These are phyloP conservation scores for Yoshiicerus persimilis DNA, from an alignment of 1,140 invertebrate species.

Conservation along the genomic window DNA sequence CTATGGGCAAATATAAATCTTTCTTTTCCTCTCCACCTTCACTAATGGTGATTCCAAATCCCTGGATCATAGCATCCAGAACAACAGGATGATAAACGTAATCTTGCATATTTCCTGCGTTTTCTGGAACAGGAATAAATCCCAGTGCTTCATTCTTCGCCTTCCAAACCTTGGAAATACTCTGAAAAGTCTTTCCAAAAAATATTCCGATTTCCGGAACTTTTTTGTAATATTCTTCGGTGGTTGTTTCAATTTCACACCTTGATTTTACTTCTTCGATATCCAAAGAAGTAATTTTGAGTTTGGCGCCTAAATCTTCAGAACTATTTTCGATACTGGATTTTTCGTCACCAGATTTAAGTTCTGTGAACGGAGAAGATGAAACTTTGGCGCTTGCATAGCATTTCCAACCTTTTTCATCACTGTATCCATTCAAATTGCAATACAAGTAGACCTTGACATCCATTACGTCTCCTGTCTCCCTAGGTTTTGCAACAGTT, in stretches of 20 bases:
- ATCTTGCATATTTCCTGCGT: neutral
- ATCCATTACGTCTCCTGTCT: neutral
- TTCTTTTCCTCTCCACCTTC: neutral
- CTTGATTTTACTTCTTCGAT: neutral
- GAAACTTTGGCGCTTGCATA: neutral
- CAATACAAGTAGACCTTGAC: neutral
- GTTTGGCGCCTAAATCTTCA: too few species aligned
- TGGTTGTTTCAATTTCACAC: neutral
- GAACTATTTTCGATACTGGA: neutral
- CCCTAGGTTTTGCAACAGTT: neutral
- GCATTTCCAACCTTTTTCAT: neutral
- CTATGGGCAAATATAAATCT: slow-evolving; percentile 24
- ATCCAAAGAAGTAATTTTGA: neutral
- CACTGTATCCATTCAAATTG: neutral
- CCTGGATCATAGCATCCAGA: slow-evolving; percentile 36
- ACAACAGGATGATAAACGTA: slow-evolving; percentile 39
- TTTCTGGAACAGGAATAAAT: neutral
- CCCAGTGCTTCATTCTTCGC: neutral
- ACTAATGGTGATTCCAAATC: neutral
- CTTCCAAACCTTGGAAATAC: slow-evolving; percentile 23
- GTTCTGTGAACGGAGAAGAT: neutral
- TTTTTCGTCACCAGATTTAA: neutral
- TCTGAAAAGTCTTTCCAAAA: slow-evolving; percentile 37
- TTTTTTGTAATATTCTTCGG: neutral
- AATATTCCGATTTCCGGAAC: neutral